phyloP scores from a whole-genome alignment of 2,113 vertebrate species.

The Aegypius monachus region DNA sequence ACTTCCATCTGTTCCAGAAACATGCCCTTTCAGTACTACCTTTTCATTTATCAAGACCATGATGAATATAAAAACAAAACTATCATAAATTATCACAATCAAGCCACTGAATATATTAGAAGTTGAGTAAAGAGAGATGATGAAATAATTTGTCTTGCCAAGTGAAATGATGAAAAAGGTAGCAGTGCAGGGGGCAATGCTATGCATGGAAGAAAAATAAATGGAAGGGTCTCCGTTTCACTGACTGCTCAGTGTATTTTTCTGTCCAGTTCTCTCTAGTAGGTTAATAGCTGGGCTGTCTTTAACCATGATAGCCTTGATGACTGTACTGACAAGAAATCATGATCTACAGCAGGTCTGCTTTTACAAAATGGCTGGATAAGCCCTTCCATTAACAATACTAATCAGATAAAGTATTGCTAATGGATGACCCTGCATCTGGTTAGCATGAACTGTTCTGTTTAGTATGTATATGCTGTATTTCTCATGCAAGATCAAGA shows the following conservation, averaged over 20 bases:
- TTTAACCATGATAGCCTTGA: not conserved
- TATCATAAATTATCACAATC: not conserved
- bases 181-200: not conserved
- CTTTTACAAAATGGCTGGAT: constrained; percentile 31
- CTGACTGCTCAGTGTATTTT: not conserved
- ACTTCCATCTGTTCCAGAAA: not conserved
- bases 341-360: constrained; percentile 51
- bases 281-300: constrained; percentile 34
- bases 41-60: not conserved
- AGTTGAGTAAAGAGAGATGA: not conserved
- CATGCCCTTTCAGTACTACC: not conserved
- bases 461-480: not conserved
- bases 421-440: constrained; percentile 54
- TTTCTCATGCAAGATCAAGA: constrained; percentile 16
- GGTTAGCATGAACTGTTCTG: not conserved
- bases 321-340: constrained; percentile 52
- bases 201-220: not conserved
- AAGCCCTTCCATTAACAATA: constrained; percentile 58
- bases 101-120: not conserved
- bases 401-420: constrained; percentile 61
- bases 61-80: not conserved
- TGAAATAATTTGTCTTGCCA: not conserved
- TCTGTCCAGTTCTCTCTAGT: not conserved
- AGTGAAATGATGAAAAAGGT: not conserved
- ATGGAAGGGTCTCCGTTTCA: not conserved